Percentiles rank a stretch among this genome's conserved stretches.
Conservation (phyloP, 1,140 invertebrate species). For the Pinna nobilis region DNA sequence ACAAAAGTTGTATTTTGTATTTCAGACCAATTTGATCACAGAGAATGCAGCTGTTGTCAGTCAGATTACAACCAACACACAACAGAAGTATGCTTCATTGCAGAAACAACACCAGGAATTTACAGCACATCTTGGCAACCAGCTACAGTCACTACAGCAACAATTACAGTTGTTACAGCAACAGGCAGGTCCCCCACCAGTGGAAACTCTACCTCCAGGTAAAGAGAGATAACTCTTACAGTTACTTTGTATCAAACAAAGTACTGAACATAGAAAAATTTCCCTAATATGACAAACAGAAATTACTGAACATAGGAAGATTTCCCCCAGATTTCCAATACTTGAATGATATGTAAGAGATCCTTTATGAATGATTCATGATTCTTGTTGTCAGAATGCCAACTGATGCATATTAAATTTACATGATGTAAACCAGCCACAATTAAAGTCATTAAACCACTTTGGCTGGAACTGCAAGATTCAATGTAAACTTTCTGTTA, state of each 20-base stretch:
- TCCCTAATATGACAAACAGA: neutral
- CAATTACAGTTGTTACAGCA: slow-evolving; percentile 81
- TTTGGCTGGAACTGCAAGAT: no score
- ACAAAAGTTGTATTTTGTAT: neutral
- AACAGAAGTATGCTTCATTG: slow-evolving; percentile 81
- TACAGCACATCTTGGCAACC: slow-evolving; percentile 86
- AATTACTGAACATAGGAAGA: neutral
- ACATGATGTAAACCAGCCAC: no score
- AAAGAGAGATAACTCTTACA: neutral
- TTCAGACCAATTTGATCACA: slow-evolving; percentile 86
- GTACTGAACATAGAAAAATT: neutral
- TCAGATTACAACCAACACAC: slow-evolving; percentile 83
- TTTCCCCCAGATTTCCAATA: neutral
- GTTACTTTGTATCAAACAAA: neutral
- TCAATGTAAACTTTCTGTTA: no score
- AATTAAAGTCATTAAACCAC: no score
- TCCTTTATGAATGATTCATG: no score
- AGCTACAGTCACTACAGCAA: slow-evolving; percentile 85
- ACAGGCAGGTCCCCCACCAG: slow-evolving; percentile 41
- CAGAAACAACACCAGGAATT: slow-evolving; percentile 97
- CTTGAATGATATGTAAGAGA: no score
- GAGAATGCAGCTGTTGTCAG: slow-evolving; percentile 86
- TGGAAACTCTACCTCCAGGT: slow-evolving; percentile 21
- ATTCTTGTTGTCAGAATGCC: no score
- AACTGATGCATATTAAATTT: no score